Conservation (phyloP, 2,797 vertebrate genomes). For the Ptychadena robeensis region DNA sequence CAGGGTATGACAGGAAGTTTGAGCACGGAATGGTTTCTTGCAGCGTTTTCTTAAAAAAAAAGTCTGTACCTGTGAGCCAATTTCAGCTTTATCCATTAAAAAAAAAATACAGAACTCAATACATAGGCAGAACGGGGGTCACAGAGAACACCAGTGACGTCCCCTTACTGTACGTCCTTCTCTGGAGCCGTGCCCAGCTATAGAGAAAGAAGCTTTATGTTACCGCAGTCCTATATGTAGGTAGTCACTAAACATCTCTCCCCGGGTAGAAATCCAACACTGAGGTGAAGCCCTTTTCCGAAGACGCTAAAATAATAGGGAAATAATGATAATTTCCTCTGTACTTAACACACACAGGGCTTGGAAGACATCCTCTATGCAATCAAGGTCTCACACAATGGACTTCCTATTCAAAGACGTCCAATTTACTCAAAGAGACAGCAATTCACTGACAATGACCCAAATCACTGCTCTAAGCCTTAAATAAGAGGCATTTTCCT, state of each 20-base stretch:
- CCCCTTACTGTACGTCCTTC: slow-evolving; percentile 49
- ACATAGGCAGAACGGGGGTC: background rate
- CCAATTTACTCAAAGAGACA: no score
- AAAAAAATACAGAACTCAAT: no score
- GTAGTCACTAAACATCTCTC: slow-evolving; percentile 63
- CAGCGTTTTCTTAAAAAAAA: no score
- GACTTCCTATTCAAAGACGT: background rate
- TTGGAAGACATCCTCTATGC: background rate
- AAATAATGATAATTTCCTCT: background rate
- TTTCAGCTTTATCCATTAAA: no score
- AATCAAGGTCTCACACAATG: background rate
- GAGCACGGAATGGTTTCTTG: no score
- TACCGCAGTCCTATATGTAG: slow-evolving; percentile 44
- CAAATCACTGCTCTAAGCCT: no score
- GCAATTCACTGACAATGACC: no score
- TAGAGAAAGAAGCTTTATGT: slow-evolving; percentile 66
- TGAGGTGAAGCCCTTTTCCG: background rate
- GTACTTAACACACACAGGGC: background rate
- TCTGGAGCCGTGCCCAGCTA: background rate
- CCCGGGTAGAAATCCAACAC: slow-evolving; percentile 57
- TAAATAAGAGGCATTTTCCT: no score
- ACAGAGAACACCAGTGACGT: slow-evolving; percentile 6
- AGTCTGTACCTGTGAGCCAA: no score
- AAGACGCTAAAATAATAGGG: background rate
- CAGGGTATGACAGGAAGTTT: no score